phyloP scores from a whole-genome alignment of 2,888 invertebrate species.

The Mythimna impura region DNA sequence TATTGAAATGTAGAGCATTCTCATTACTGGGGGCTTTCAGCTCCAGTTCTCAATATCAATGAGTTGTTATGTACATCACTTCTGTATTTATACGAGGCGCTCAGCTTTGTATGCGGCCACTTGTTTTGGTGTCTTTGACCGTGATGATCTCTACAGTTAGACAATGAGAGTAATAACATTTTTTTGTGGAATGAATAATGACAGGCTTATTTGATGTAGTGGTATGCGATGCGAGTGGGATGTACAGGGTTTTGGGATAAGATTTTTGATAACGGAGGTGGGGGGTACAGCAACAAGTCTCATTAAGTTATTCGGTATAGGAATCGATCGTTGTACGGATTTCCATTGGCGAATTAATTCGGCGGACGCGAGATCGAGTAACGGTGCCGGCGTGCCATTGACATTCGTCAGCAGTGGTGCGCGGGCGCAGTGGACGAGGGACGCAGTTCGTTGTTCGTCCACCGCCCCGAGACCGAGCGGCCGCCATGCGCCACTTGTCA shows the following conservation, averaged over 20 bases:
- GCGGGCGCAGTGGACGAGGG: conserved; percentile 72
- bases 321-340: conserved; percentile 85
- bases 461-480: conserved; percentile 65
- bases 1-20: conserved; percentile 62
- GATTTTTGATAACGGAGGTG: conserved; percentile 82
- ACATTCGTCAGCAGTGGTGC: conserved; percentile 86
- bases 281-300: conserved; percentile 82
- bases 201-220: conserved; percentile 69
- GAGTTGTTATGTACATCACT: conserved; percentile 70
- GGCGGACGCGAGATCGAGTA: conserved; percentile 88
- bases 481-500: conserved; percentile 64
- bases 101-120: conserved; percentile 66
- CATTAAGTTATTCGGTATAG: conserved; percentile 85
- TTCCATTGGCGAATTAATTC: conserved; percentile 89
- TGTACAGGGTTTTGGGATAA: conserved; percentile 71
- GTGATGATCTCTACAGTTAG: conserved; percentile 77
- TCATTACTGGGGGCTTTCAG: conserved; percentile 75
- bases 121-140: conserved; percentile 81
- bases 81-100: conserved; percentile 63
- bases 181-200: conserved; percentile 72
- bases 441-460: conserved; percentile 70
- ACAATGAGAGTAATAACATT: conserved; percentile 77
- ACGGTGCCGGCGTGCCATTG: conserved; percentile 89
- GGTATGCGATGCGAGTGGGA: conserved; percentile 63
- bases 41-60: conserved; percentile 72